Evolutionary conservation across 2,888 invertebrate genomes (phyloP).

Genomic region (Melanostoma scalare): DNA sequence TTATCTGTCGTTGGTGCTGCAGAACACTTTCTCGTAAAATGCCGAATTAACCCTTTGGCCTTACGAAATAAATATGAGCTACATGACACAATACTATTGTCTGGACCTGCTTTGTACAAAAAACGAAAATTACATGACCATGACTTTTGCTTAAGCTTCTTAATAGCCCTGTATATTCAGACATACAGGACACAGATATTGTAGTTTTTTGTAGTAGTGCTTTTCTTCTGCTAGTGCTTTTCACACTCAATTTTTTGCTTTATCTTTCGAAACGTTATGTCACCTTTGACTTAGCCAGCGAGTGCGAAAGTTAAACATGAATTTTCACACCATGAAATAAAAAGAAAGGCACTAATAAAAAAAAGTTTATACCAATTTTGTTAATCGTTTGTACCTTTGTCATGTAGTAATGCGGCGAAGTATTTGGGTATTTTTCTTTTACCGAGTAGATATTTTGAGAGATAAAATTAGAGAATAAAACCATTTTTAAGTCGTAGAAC

Average conservation of each 20-base stretch:
- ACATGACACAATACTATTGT: constrained; percentile 42
- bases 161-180: constrained; percentile 27
- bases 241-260: constrained; percentile 27
- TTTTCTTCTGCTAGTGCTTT: constrained; percentile 11
- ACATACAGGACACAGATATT: constrained; percentile 14
- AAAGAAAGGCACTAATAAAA: not conserved
- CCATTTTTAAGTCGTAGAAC: too few relatives aligned
- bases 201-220: not conserved
- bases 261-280: constrained; percentile 14
- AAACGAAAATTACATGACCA: constrained; percentile 25
- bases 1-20: constrained; percentile 48
- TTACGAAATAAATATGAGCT: constrained; percentile 49
- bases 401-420: too few relatives aligned
- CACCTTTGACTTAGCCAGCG: not conserved
- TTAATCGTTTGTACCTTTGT: too few relatives aligned
- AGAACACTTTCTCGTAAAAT: constrained; percentile 44
- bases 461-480: too few relatives aligned
- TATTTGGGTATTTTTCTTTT: too few relatives aligned
- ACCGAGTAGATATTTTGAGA: too few relatives aligned
- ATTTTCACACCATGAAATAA: constrained; percentile 6
- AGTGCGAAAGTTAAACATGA: constrained; percentile 3
- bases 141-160: constrained; percentile 32
- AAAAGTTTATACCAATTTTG: too few relatives aligned
- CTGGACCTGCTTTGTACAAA: not conserved
- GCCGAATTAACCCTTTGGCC: constrained; percentile 48